Evolutionary conservation across 1,140 invertebrate genomes (phyloP).

Genomic region (Chionoecetes opilio): DNA sequence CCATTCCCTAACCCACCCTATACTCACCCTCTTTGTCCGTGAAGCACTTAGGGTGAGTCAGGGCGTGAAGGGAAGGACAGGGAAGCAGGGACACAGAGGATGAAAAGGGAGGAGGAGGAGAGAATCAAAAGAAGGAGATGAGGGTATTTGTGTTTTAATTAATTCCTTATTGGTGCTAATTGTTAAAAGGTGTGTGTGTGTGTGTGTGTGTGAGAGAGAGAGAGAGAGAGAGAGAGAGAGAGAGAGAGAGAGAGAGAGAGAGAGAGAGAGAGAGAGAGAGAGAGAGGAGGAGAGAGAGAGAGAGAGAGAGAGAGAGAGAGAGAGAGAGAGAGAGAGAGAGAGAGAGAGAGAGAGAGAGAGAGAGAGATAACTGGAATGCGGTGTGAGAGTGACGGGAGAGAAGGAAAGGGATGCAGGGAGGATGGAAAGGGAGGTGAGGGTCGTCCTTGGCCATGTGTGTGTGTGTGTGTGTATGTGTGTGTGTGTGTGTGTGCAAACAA

Average conservation of each 20-base stretch:
- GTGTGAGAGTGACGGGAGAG: constrained; percentile 22
- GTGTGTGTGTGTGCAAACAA: constrained; percentile 3
- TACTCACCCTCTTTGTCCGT: constrained; percentile 9
- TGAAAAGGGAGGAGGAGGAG: background rate
- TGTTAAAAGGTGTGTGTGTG: background rate
- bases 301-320: no score
- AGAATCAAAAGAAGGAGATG: background rate
- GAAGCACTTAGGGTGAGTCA: background rate
- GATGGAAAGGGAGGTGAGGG: background rate
- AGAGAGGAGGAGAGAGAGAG: background rate
- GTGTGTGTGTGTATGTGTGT: background rate
- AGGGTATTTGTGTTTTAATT: background rate
- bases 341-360: background rate
- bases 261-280: background rate
- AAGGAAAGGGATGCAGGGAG: background rate
- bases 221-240: no score
- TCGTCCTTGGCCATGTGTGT: constrained; percentile 14
- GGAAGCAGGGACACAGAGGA: background rate
- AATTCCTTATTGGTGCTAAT: background rate
- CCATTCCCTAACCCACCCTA: background rate
- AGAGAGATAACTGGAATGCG: background rate
- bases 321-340: no score
- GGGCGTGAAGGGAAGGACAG: background rate
- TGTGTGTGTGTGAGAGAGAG: background rate
- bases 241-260: no score